These are phyloP conservation scores for Sebastes variabilis DNA, from an alignment of 2,797 vertebrate species.

Conservation along the genomic window DNA sequence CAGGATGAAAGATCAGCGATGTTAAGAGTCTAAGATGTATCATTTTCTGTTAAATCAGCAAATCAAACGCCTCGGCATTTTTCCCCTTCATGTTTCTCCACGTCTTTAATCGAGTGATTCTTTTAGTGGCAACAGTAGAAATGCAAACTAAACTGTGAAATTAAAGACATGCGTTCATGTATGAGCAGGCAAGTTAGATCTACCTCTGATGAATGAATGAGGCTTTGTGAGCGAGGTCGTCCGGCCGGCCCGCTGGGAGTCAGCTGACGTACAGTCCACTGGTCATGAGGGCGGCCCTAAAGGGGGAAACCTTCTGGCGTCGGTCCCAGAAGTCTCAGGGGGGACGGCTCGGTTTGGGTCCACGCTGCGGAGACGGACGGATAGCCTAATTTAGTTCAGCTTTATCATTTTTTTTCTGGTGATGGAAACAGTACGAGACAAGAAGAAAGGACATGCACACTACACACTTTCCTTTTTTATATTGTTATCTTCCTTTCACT, in stretches of 20 bases:
- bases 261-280: slow-evolving; percentile 63
- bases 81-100: background rate
- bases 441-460: background rate
- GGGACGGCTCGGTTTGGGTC: background rate
- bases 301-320: slow-evolving; percentile 19
- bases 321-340: slow-evolving; percentile 26
- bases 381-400: background rate
- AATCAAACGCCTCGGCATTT: background rate
- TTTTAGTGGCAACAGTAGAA: background rate
- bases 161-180: slow-evolving; percentile 5
- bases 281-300: slow-evolving; percentile 42
- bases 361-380: background rate
- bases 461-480: background rate
- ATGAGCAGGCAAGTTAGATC: background rate
- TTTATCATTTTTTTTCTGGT: background rate
- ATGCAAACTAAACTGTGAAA: background rate
- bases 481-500: background rate
- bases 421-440: background rate
- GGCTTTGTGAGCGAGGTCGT: slow-evolving; percentile 50
- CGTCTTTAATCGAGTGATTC: background rate
- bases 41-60: background rate
- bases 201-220: slow-evolving; percentile 52
- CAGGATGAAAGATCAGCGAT: background rate
- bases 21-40: background rate
- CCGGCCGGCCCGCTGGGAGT: slow-evolving; percentile 56